Conservation (phyloP, 2,888 invertebrate genomes). For the Trissoscelio sp. region DNA sequence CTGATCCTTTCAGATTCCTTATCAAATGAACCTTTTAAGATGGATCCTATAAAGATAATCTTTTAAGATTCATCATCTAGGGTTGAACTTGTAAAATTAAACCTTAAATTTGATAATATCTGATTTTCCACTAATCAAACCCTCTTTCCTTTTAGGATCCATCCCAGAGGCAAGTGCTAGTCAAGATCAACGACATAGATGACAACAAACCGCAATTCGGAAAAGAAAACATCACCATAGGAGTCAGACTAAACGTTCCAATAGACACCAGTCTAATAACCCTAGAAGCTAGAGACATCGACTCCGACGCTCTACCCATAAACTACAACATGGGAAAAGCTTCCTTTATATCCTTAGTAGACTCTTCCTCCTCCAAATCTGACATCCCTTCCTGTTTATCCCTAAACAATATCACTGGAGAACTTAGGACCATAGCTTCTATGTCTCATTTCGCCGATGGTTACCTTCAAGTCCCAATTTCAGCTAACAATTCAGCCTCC, state of each 20-base stretch:
- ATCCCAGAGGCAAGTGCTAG: constrained; percentile 87
- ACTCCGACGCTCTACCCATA: constrained; percentile 88
- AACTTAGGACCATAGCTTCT: constrained; percentile 86
- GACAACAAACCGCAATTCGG: constrained; percentile 90
- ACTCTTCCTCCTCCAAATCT: constrained; percentile 84
- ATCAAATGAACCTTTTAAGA: no score
- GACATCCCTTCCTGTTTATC: constrained; percentile 84
- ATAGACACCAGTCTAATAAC: constrained; percentile 89
- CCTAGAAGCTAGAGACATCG: constrained; percentile 88
- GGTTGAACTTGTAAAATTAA: no score
- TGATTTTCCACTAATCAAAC: background rate
- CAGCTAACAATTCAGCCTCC: constrained; percentile 87
- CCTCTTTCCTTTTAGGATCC: constrained; percentile 84
- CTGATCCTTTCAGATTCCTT: no score
- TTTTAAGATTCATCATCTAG: no score
- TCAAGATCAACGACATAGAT: constrained; percentile 89
- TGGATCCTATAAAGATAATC: no score
- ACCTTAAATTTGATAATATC: background rate
- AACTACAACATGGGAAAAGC: constrained; percentile 87
- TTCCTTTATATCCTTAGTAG: constrained; percentile 88
- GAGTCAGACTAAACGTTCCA: constrained; percentile 90
- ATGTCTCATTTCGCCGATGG: constrained; percentile 80
- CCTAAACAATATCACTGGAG: constrained; percentile 88
- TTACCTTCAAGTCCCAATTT: constrained; percentile 82
- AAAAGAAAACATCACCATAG: constrained; percentile 87